phyloP scores from a whole-genome alignment of 2,797 vertebrate genomes.

The Columba guinea region DNA sequence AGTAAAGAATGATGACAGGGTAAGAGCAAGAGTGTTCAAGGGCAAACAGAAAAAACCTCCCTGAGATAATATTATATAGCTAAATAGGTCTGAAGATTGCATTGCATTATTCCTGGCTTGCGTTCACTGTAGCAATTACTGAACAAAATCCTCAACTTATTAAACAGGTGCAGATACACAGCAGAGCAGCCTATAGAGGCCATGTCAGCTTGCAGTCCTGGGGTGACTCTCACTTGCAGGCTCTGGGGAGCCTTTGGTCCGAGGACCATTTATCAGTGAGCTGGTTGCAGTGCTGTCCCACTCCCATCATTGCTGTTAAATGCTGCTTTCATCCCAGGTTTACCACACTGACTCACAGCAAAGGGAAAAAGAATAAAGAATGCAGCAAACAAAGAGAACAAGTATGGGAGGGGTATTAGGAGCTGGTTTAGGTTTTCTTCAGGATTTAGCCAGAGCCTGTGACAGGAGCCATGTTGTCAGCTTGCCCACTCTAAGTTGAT shows the following conservation, averaged over 20 bases:
- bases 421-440: neutral
- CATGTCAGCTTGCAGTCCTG: neutral
- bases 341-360: neutral
- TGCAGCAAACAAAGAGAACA: accelerated
- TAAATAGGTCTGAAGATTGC: neutral
- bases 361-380: neutral
- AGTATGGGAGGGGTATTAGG: neutral
- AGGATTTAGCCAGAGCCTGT: neutral
- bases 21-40: neutral
- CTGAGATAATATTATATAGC: neutral
- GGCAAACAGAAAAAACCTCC: neutral
- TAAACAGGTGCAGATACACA: neutral
- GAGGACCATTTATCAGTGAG: neutral
- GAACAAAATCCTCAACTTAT: neutral
- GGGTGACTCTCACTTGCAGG: neutral
- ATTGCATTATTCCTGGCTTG: neutral
- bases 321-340: neutral
- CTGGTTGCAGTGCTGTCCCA: neutral
- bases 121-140: neutral
- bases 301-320: neutral
- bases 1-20: neutral
- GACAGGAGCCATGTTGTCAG: neutral
- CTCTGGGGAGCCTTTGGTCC: neutral
- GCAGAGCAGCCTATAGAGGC: neutral
- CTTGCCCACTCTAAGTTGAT: neutral